Evolutionary conservation across 2,113 vertebrate genomes (phyloP), one percentile per base, ranked within the genome.

Genomic region (Phylloscopus whistleri): DNA sequence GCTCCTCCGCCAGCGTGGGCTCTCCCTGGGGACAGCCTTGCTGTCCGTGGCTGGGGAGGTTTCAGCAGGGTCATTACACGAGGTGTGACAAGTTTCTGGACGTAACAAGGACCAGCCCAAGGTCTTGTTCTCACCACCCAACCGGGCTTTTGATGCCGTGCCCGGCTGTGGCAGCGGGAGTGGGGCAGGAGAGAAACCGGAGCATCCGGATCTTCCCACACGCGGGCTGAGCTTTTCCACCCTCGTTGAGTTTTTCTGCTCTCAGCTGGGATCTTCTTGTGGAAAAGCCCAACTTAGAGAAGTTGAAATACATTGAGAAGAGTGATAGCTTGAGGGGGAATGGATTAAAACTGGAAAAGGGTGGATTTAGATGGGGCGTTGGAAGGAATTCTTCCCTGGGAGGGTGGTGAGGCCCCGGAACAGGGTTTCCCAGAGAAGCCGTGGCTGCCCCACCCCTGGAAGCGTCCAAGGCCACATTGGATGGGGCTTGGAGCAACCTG

Each of bases 81-180:
- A 96, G 87, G 94, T 56, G 95, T 96, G 92, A 93, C 88, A 13
- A 78, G 96, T 96, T 96, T 96, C 92, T 94, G 89, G 92, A 90
- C 12, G 90, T 84, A 93, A 96, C 2, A 3, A 89, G 86, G 76
- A 68, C 26, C 82, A 82, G 39, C 69, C 80, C 83, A 78, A 78
- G 33, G 19, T 85, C 79, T 15, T 3, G 3, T 85, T 94, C 84
- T 95, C 76, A 77, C 41, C 24, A 3, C n/a, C 78, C 75, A 41
- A 1, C 26, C 1, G 3, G 14, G 37, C 3, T 82, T 80, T 84
- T 35, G 77, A 44, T 64, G 39, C 35, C 0, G 0, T 64, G n/a
- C 21, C 33, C 6, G 44, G 30, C 30, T 68, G 44, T 51, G 56
- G 66, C 46, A 77, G 59, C 19, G 12, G 46, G 80, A 95, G 33